Base-by-base conservation (phyloP, 2,888 invertebrate species). In the Oscheius myriophilus region DNA sequence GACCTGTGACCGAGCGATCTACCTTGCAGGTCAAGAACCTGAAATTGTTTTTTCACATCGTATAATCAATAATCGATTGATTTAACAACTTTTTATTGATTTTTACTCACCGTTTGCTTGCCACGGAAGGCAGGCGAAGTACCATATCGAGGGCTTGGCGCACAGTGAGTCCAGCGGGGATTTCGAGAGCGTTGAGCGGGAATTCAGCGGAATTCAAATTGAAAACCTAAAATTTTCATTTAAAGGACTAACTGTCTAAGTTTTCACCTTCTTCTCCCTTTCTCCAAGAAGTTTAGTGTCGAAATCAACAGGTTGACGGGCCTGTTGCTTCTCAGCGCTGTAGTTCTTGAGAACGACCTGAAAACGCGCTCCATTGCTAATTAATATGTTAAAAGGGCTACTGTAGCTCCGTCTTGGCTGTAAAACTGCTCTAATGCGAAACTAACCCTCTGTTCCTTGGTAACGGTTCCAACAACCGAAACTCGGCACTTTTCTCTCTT, bases 391-490 rank as follows among this genome's bases (percentile, higher is more conserved):
- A n/a, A n/a, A n/a, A 3, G 33, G 33, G 33, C 9, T 3, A 33
- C 33, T 33, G 33, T 33, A 33, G 33, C 9, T 3, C 9, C 3
- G 3, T 33, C 9, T 33, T n/a, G n/a, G n/a, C n/a, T n/a, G n/a
- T n/a, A n/a, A n/a, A n/a, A n/a, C n/a, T n/a, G n/a, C n/a, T n/a
- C n/a, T n/a, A n/a, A n/a, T n/a, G n/a, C n/a, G n/a, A n/a, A 26
- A 16, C 42, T 49, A 7, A 93, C 91, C 84, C 90, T 77, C 45
- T 77, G 74, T 43, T 82, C 78, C 26, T 92, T 93, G 0, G 93
- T 94, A 0, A 97, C 94, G 76, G 92, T 91, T 0, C 97, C 97
- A 1, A 98, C 96, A 87, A 95, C 92, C 82, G 92, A 92, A 0
- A 96, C 92, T 0, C 94, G 93, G 87, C 97, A 96, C 72, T 94